These are phyloP conservation scores for Andrena hattorfiana DNA, from an alignment of 2,888 invertebrate genomes.

Conservation along the genomic window DNA sequence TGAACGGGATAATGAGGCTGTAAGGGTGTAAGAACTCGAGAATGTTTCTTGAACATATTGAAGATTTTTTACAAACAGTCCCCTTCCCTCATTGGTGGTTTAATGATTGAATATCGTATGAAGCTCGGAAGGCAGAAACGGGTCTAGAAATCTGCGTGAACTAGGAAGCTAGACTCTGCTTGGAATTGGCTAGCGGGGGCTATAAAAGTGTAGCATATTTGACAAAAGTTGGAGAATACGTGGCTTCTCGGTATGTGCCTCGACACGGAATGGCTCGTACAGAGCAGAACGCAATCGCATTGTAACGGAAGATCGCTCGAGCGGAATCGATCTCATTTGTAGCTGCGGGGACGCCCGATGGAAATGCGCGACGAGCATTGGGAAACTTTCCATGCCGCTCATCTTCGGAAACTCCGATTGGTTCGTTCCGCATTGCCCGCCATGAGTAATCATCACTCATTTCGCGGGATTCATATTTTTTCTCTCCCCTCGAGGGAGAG, in stretches of 20 bases:
- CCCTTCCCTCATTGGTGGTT: background rate
- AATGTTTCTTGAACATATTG: too few relatives aligned
- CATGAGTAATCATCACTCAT: constrained; percentile 13
- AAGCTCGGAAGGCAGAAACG: background rate
- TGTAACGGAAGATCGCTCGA: constrained; percentile 49
- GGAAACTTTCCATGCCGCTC: constrained; percentile 31
- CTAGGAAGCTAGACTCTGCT: constrained; percentile 6
- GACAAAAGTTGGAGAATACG: constrained; percentile 53
- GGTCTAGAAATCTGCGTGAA: background rate
- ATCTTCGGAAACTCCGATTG: constrained; percentile 11
- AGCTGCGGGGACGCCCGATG: constrained; percentile 25
- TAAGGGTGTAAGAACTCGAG: background rate
- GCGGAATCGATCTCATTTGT: constrained; percentile 51
- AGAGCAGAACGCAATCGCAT: constrained; percentile 30
- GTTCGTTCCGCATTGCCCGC: constrained; percentile 8
- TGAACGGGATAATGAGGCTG: constrained; percentile 15
- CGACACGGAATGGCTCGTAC: constrained; percentile 26
- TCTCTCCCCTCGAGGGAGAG: background rate
- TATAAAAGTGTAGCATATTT: constrained; percentile 40
- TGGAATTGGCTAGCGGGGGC: constrained; percentile 23
- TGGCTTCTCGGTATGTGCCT: constrained; percentile 23
- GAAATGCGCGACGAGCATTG: constrained; percentile 33
- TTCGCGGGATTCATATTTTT: background rate
- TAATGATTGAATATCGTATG: background rate
- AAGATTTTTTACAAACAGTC: background rate